These are phyloP conservation scores for Colletes latitarsis DNA, from an alignment of 1,140 invertebrate species.

Conservation along the genomic window DNA sequence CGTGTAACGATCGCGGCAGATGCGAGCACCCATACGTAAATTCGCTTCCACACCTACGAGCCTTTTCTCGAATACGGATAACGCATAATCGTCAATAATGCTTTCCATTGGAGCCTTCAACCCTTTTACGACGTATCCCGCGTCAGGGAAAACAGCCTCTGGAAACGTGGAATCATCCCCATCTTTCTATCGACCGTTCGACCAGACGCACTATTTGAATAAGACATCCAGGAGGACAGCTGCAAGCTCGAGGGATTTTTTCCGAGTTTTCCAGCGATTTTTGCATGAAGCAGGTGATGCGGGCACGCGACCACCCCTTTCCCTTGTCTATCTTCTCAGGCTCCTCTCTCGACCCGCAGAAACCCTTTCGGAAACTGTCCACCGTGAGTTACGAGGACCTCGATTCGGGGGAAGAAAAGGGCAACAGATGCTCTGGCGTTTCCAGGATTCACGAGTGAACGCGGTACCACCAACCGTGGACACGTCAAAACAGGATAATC, in stretches of 20 bases:
- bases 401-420: conserved; percentile 26
- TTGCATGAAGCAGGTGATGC: conserved; percentile 70
- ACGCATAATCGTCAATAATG: conserved; percentile 56
- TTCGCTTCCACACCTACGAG: conserved; percentile 35
- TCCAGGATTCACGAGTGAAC: conserved; percentile 42
- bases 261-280: conserved; percentile 69
- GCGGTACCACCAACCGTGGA: conserved; percentile 64
- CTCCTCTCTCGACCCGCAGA: conserved; percentile 22
- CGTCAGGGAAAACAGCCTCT: conserved; percentile 46
- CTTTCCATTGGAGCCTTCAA: conserved; percentile 47
- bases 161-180: conserved; percentile 58
- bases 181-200: conserved; percentile 23
- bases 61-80: conserved; percentile 36
- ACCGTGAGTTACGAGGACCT: conserved; percentile 60
- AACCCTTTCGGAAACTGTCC: conserved; percentile 62
- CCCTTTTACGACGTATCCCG: conserved; percentile 58
- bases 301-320: conserved; percentile 71
- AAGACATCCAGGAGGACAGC: conserved; percentile 68
- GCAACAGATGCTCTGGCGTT: conserved; percentile 44
- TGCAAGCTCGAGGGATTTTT: conserved; percentile 55
- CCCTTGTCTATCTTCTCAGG: background rate
- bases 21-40: conserved; percentile 41
- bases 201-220: conserved; percentile 68
- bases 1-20: conserved; percentile 65
- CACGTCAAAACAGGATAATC: conserved; percentile 73